phyloP scores from a whole-genome alignment of 2,797 vertebrate species.

The Vultur gryphus region DNA sequence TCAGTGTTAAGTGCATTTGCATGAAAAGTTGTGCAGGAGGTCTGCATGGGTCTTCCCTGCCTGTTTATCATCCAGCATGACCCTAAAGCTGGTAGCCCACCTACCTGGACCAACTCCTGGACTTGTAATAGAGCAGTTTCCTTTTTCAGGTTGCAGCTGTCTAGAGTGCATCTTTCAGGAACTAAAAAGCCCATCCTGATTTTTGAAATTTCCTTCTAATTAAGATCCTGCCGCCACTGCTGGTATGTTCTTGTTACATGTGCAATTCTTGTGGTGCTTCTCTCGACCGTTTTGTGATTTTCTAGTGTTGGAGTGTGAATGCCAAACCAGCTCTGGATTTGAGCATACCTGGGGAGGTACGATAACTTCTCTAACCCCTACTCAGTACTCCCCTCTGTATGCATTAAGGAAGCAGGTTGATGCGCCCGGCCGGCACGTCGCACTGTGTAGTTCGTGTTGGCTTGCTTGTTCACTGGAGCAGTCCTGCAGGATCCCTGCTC shows the following conservation, averaged over 20 bases:
- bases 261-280: not conserved
- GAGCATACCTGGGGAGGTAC: not conserved
- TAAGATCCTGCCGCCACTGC: not conserved
- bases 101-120: not conserved
- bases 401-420: not conserved
- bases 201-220: not conserved
- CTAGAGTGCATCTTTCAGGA: not conserved
- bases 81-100: not conserved
- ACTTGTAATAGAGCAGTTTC: not conserved
- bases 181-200: not conserved
- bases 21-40: not conserved
- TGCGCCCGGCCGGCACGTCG: accelerated
- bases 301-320: not conserved
- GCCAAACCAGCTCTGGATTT: not conserved
- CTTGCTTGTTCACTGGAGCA: not conserved
- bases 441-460: not conserved
- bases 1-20: not conserved
- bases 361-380: not conserved
- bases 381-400: not conserved
- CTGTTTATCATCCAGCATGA: not conserved
- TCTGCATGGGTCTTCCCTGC: not conserved
- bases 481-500: not conserved
- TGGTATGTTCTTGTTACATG: accelerated
- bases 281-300: not conserved
- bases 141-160: not conserved